Percentiles rank a stretch among this genome's conserved stretches.
phyloP scores from a whole-genome alignment of 2,113 vertebrate species.

The Stigmatopora argus region DNA sequence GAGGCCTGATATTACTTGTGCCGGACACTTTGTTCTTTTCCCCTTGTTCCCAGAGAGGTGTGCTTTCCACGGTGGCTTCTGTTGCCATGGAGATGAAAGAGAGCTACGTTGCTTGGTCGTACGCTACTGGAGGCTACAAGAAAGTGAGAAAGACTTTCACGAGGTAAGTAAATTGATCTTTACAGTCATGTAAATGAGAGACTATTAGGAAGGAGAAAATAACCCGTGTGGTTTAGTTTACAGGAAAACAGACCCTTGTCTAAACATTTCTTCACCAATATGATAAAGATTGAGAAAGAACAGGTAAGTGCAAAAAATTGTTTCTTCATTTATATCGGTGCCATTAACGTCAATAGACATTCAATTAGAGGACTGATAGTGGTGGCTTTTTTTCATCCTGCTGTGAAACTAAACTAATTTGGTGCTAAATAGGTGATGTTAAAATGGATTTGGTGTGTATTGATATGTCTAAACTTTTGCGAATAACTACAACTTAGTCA shows the following conservation, averaged over 20 bases:
- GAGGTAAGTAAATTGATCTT: slow-evolving; percentile 67
- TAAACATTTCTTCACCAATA: slow-evolving; percentile 83
- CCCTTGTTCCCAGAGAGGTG: slow-evolving; percentile 73
- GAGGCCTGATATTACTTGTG: slow-evolving; percentile 6
- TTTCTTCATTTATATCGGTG: neutral
- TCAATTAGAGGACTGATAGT: no score
- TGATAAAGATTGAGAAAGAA: slow-evolving; percentile 90
- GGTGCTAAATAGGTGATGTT: no score
- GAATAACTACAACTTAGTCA: no score
- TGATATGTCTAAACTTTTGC: no score
- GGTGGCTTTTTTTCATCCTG: no score
- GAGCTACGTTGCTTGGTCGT: slow-evolving; percentile 86
- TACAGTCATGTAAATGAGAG: neutral
- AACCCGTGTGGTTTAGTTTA: slow-evolving; percentile 67
- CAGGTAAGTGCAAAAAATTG: slow-evolving; percentile 71
- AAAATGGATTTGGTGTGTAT: no score
- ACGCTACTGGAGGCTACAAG: slow-evolving; percentile 79
- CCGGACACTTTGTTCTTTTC: slow-evolving; percentile 28
- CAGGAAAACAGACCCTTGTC: slow-evolving; percentile 83
- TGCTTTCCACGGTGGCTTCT: slow-evolving; percentile 63
- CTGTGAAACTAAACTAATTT: no score
- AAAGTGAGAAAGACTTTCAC: slow-evolving; percentile 81
- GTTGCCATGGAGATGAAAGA: slow-evolving; percentile 81
- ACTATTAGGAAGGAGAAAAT: neutral
- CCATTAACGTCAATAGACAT: no score